Conservation (phyloP, 2,113 vertebrate genomes). For the Microcebus ravelobensis region DNA sequence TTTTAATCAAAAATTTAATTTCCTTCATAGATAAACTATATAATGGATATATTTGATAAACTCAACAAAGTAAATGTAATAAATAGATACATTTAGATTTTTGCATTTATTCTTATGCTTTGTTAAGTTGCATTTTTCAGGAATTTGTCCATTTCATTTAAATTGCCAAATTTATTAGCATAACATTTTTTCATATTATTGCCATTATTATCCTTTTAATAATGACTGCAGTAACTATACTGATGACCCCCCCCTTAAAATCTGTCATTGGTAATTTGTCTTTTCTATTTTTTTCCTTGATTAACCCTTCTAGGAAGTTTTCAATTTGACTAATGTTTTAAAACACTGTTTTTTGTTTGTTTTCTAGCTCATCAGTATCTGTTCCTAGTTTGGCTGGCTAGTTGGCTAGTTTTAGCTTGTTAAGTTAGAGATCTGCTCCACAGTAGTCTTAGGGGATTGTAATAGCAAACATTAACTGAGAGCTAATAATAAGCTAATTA, state of each 20-base stretch:
- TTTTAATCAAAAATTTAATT: neutral
- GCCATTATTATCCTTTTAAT: neutral
- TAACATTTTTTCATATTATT: neutral
- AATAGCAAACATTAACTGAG: neutral
- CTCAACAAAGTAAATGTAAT: neutral
- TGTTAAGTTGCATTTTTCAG: neutral
- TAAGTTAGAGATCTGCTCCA: neutral
- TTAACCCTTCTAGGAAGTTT: neutral
- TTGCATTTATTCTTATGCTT: neutral
- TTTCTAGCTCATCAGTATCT: neutral
- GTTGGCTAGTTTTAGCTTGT: neutral
- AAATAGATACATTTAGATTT: neutral
- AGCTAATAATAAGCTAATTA: neutral
- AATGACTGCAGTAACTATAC: neutral
- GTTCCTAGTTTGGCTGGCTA: neutral
- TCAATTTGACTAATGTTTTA: neutral
- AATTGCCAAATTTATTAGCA: neutral
- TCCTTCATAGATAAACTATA: neutral
- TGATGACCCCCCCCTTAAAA: neutral
- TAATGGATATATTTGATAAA: neutral
- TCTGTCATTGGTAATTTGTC: neutral
- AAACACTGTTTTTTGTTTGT: neutral
- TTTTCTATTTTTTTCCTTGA: neutral
- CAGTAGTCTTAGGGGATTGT: neutral
- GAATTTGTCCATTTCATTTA: neutral